Evolutionary conservation across 2,797 vertebrate species (phyloP), one percentile per base, ranked within the genome.

Genomic region (Phataginus tricuspis): DNA sequence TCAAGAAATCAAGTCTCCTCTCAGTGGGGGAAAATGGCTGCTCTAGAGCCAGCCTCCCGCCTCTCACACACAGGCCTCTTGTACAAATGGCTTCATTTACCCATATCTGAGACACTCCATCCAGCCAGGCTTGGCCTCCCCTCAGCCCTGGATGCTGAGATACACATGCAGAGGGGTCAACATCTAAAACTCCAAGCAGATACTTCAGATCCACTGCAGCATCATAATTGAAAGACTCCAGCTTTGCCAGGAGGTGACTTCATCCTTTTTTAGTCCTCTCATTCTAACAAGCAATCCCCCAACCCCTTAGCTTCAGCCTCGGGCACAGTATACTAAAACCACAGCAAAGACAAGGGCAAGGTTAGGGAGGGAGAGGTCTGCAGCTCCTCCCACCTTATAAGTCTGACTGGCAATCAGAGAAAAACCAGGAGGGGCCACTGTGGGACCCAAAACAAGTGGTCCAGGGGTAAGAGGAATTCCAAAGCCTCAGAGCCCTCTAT

Each of bases 1-100:
- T 97, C 96, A 97, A 97, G 96, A 94, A 97, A 98, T 74, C 86
- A 95, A 92, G 79, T 0, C 15, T 95, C 90, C 87, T 96, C 97
- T 75, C 92, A 72, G 55, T 90, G 16, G 69, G 74, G 96, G 96
- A 94, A 98, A 98, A 97, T 11, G 1, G 1, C 0, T 0, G 11
- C 66, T 96, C 68, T 94, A 61, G 74, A 97, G 64, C 71, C 94
- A 97, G 96, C 49, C 86, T 86, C 25, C 0, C 68, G 85, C 45
- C 90, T 96, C 92, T 96, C 96, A 96, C 88, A 93, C 86, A 87
- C 89, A 90, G 37, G 57, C 72, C 80, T 57, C 96, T 31, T n/a
- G 86, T 7, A 94, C 82, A 94, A 95, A 97, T 37, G 68, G 94
- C 96, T 97, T 45, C 39, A 7, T 96, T 97, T 97, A 94, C 75